Evolutionary conservation across 2,113 vertebrate genomes (phyloP).

Genomic region (Barbus barbus): DNA sequence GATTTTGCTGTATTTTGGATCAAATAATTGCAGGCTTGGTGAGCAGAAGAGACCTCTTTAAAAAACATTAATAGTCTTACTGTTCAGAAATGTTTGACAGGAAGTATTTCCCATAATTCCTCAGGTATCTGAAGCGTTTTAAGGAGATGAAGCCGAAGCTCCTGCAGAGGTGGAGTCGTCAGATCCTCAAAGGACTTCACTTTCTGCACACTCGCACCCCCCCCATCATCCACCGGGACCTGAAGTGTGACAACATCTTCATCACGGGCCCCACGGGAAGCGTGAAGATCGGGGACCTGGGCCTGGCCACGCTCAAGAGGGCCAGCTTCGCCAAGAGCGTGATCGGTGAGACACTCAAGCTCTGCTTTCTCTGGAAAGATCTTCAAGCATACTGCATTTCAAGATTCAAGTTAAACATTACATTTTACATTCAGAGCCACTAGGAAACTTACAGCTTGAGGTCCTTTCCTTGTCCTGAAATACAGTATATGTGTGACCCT

Average conservation of each 20-base stretch:
- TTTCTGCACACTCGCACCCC: conserved; percentile 94
- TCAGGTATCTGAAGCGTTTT: conserved; percentile 93
- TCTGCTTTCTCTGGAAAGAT: no score
- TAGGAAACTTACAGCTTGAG: no score
- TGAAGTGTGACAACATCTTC: conserved; percentile 99
- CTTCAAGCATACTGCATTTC: not conserved
- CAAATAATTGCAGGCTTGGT: no score
- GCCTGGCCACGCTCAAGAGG: conserved; percentile 93
- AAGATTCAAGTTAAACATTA: not conserved
- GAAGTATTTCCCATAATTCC: no score
- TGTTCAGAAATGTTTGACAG: no score
- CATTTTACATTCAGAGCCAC: no score
- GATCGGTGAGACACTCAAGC: conserved; percentile 78
- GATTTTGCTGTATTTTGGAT: no score
- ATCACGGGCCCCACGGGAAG: conserved; percentile 96
- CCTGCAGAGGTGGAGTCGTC: conserved; percentile 95
- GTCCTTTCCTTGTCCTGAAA: no score
- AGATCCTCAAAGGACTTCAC: conserved; percentile 94
- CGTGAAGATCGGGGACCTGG: conserved; percentile 95
- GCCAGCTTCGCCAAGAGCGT: conserved; percentile 99
- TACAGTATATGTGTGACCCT: no score
- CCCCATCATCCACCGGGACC: conserved; percentile 95
- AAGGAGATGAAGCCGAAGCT: conserved; percentile 98
- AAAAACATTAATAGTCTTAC: no score
- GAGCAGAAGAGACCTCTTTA: no score